Evolutionary conservation across 2,888 invertebrate species (phyloP), one percentile per base, ranked within the genome.

Genomic region (Campoplex capitator): DNA sequence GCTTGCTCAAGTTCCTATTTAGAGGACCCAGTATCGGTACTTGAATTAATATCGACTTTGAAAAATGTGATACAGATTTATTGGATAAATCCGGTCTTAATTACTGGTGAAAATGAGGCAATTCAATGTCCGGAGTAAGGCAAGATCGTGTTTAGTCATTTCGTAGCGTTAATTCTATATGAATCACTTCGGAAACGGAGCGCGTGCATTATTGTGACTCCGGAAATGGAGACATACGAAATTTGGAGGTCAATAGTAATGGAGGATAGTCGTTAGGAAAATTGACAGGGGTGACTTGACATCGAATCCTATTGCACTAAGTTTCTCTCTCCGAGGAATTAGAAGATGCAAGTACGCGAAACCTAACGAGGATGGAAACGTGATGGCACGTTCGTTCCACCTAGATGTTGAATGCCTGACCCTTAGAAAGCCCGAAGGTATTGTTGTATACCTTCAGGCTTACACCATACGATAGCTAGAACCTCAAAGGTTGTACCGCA

Each of bases 391-490:
- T 85, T 83, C 68, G 45, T 28, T 67, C 62, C 70, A 73, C 56
- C 76, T 78, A 83, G 76, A 83, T 67, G 77, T 77, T 82, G 78
- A 84, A 75, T 78, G 48, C 54, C 56, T 11, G 62, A 48, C 74
- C 71, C 16, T 16, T 45, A 23, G 35, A 67, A 32, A 76, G 65
- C 42, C 79, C 48, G 45, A 74, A 65, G 75, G 75, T 45, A 85
- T 85, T 77, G 85, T 83, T 80, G 82, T 84, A 88, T 83, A 80
- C 83, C 86, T 88, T 38, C 38, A 38, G 38, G 38, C 38, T 38
- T 38, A 38, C 80, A 62, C 58, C 28, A 32, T 38, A 75, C 78
- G 87, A 88, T 86, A 88, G 84, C 86, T 88, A 71, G 79, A 18
- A 74, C 70, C 28, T 32, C 58, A 28, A 32, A 23, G 13, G 58